A percentile compares a stretch with the other conserved stretches of the same genome.
Conservation (phyloP, 2,888 invertebrate genomes). For the Caprella mutica region DNA sequence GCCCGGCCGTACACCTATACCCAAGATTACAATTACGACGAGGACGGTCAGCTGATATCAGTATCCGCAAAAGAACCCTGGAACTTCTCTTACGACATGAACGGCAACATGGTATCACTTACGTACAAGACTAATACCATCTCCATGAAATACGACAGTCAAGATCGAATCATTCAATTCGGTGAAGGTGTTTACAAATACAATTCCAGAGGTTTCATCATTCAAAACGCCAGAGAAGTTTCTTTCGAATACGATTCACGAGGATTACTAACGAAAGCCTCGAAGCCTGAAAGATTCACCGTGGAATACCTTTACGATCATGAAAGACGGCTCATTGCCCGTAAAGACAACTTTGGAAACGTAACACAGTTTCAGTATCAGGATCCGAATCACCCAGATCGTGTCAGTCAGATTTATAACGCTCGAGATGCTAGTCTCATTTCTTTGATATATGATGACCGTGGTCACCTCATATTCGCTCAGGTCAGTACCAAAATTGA, state of each 20-base stretch:
- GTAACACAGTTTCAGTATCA: conserved; percentile 94
- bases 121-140: conserved; percentile 77
- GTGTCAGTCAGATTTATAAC: conserved; percentile 77
- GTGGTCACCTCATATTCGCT: conserved; percentile 48
- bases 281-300: conserved; percentile 77
- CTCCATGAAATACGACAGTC: conserved; percentile 64
- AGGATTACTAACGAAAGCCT: conserved; percentile 66
- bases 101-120: conserved; percentile 79
- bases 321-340: conserved; percentile 70
- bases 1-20: conserved; percentile 81
- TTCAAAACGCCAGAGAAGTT: conserved; percentile 83
- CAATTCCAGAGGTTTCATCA: conserved; percentile 76
- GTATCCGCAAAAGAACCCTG: conserved; percentile 87
- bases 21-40: conserved; percentile 89
- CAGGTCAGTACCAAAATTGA: conserved; percentile 42
- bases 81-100: conserved; percentile 83
- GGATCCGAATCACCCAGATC: conserved; percentile 63
- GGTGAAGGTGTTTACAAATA: conserved; percentile 84
- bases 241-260: conserved; percentile 88
- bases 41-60: conserved; percentile 81
- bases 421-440: conserved; percentile 82
- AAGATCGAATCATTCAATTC: conserved; percentile 84
- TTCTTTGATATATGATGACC: conserved; percentile 82
- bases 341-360: conserved; percentile 86
- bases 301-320: conserved; percentile 82